Conservation (phyloP, 2,797 vertebrate species). For the Thamnophis elegans region DNA sequence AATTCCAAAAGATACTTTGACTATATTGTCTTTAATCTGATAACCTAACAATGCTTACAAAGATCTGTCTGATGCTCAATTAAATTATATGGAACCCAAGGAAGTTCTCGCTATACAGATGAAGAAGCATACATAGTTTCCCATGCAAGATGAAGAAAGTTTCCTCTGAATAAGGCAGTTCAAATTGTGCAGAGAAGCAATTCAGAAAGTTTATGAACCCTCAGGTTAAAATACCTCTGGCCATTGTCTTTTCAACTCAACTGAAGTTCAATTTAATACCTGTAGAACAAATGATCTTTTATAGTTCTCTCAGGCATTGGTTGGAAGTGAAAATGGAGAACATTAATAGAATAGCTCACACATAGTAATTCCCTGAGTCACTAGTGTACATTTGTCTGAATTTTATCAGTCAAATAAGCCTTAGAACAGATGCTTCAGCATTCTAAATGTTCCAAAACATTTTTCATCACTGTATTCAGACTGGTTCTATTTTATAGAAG, state of each 20-base stretch:
- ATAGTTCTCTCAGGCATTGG: background rate
- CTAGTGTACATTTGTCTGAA: background rate
- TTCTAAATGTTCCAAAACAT: background rate
- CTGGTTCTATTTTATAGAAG: background rate
- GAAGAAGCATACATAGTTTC: background rate
- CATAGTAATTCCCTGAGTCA: background rate
- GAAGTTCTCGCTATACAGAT: background rate
- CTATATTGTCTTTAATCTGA: background rate
- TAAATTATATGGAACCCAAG: background rate
- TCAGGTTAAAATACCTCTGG: background rate
- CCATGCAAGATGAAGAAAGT: background rate
- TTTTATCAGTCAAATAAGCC: background rate
- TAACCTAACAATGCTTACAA: background rate
- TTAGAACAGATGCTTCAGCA: background rate
- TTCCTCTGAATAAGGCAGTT: background rate
- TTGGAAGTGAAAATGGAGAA: background rate
- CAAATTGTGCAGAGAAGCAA: background rate
- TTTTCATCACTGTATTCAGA: background rate
- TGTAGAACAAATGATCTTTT: background rate
- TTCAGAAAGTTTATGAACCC: background rate
- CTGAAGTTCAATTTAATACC: background rate
- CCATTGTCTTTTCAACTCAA: background rate
- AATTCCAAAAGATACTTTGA: background rate
- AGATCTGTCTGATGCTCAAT: background rate
- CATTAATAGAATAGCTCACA: background rate